Base-by-base conservation (phyloP, 2,113 vertebrate genomes). In the Sapajus apella region DNA sequence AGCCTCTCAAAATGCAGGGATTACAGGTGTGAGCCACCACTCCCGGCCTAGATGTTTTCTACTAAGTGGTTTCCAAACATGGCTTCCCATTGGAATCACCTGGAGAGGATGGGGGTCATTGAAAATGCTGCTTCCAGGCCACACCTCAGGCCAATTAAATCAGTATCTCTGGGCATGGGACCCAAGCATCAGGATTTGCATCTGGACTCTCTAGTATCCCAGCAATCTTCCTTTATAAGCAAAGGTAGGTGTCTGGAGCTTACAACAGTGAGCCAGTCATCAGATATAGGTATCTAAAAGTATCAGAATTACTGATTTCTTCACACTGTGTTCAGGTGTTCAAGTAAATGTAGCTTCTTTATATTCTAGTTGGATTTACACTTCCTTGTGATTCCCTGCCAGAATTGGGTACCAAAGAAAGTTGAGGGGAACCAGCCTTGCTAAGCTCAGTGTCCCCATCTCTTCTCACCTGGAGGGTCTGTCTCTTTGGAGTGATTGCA, bases 201-300 rank as follows among this genome's bases (percentile, higher is more conserved):
- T 12, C 32, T 47, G 43, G 40, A 64, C 75, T 64, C 81, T 50
- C 75, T 30, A 82, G 68, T 11, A 5, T 77, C 82, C 68, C 58
- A 90, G 68, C 92, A 96, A 90, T 87, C n/a, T 77, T 90, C 8
- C 90, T 94, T 87, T 66, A 64, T 52, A 76, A 86, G 73, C 18
- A 93, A 72, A 93, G 47, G 61, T 47, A 17, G 37, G 70, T 91
- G 30, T 27, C 61, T 50, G 35, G 52, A 4, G 32, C 68, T 61
- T 58, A 72, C 5, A 52, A 35, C 52, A 88, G 27, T 68, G 50
- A 86, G 21, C 61, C 52, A 83, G 82, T 88, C 23, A 52, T 61
- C 73, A 18, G 43, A 47, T 79, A 56, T 10, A 35, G 64, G 43
- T 68, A 30, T 75, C 27, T 58, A 50, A 94, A 92, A 50, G 37